Percentiles rank a stretch among this genome's conserved stretches.
Conservation (phyloP, 2,113 vertebrate genomes). For the Rutilus rutilus region DNA sequence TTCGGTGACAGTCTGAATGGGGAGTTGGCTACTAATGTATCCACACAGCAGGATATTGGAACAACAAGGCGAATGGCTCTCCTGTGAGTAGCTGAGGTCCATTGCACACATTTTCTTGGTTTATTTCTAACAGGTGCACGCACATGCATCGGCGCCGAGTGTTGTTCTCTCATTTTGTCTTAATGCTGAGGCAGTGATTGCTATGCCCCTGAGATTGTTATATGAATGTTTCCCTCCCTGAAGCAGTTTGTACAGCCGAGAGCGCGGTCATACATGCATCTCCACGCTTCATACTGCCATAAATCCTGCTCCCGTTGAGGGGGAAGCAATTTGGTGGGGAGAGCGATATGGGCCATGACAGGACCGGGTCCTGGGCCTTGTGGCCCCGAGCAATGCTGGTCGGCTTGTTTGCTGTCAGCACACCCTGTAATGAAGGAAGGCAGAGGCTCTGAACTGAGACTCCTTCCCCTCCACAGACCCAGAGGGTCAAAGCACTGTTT, state of each 20-base stretch:
- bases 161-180: slow-evolving; percentile 43
- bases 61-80: slow-evolving; percentile 53
- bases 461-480: slow-evolving; percentile 16
- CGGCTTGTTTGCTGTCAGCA: slow-evolving; percentile 36
- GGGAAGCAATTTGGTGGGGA: slow-evolving; percentile 19
- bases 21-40: slow-evolving; percentile 51
- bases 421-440: slow-evolving; percentile 21
- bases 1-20: slow-evolving; percentile 37
- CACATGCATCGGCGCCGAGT: not conserved
- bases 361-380: not conserved
- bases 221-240: slow-evolving; percentile 41
- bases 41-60: slow-evolving; percentile 51
- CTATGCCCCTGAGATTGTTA: slow-evolving; percentile 43
- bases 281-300: slow-evolving; percentile 32
- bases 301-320: slow-evolving; percentile 47
- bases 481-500: slow-evolving; percentile 11
- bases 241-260: slow-evolving; percentile 42
- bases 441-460: slow-evolving; percentile 35
- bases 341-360: slow-evolving; percentile 45
- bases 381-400: slow-evolving; percentile 7
- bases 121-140: slow-evolving; percentile 39
- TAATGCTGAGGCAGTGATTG: slow-evolving; percentile 54
- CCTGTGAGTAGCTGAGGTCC: slow-evolving; percentile 35
- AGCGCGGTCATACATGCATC: slow-evolving; percentile 45
- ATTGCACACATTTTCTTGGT: slow-evolving; percentile 43